Base-by-base conservation (phyloP, 2,797 vertebrate genomes). In the Taeniopygia guttata region DNA sequence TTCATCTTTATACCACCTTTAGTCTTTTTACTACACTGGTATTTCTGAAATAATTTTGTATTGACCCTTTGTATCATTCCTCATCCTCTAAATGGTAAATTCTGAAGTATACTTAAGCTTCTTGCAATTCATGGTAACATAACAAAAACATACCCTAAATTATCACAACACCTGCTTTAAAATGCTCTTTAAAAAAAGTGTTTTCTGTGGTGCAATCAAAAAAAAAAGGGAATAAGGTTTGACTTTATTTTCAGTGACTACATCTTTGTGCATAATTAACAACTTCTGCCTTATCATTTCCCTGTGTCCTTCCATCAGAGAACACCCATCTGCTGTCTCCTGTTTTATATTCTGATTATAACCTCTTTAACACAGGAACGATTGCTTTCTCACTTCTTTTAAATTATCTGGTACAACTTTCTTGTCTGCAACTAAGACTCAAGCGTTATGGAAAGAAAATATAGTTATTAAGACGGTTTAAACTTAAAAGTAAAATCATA, bases 401-500 rank as follows among this genome's bases (percentile, higher is more conserved):
- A 79, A 81, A 82, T 66, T 89, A 62, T 68, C 66, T 6, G 7
- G 25, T 73, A 63, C 51, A 79, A 68, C 80, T 73, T 88, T 79
- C 77, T 82, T 63, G 13, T 43, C 74, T 74, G 20, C 66, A n/a
- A 54, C 49, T 74, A 84, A 73, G 30, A 64, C 38, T 77, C 45
- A 80, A 89, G 38, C 80, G 45, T 56, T 82, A 54, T 29, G 46
- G 56, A 93, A 94, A 23, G 49, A 93, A 96, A 84, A 88, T 64
- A 77, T 3, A 72, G 76, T 90, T 91, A 95, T 93, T 94, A 91
- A 54, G 66, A 77, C 54, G 32, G 26, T 74, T 94, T 86, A 83
- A 93, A 90, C 56, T 84, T 75, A 81, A 89, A 95, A 93, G 78
- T 83, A 80, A 94, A 87, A 70, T 73, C 8, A 40, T 73, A 7